Base-by-base conservation (phyloP, 2,888 invertebrate genomes). In the Pycnomerus fuliginosus region DNA sequence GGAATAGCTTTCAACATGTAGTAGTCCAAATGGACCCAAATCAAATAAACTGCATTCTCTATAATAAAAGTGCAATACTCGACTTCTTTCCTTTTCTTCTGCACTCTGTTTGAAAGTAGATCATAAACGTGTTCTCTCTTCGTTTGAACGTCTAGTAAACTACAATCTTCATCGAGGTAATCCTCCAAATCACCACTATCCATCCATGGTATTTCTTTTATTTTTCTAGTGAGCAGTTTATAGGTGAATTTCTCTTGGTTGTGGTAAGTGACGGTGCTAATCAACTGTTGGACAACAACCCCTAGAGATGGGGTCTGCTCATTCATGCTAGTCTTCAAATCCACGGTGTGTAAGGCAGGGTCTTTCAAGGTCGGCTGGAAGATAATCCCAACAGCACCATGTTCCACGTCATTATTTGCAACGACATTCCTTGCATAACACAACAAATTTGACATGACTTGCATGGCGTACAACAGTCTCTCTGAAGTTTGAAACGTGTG, bases 21-120 rank as follows among this genome's bases (percentile, higher is more conserved):
- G 62, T 82, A 83, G 56, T 87, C 82, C 34, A 87, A 70, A 70
- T 87, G 88, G 35, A 83, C 79, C 89, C 89, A 89, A 49, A 90
- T 74, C 47, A 90, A 76, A 62, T 86, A 85, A 36, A 88, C 71
- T 56, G 84, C 81, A 55, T 83, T 81, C 64, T 87, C 85, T 13
- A 85, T 80, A 40, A 87, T 83, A 61, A 82, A 80, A 33, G 78
- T 74, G 62, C 82, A 78, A 61, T 80, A 76, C 56, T 77, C 78
- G 56, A 84, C 74, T 65, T 82, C 80, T 42, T 74, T 74, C 47
- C 77, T 77, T 58, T 81, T 83, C 51, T 78, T 77, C 30, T 72
- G 73, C 37, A 80, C 65, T 50, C 76, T 76, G 29, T 75, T 75
- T 7, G 73, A 72, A 1, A 83, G 62, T 40, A 78, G 71, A 49